Percentiles rank a stretch among this genome's conserved stretches.
Conservation (phyloP, 1,140 invertebrate species). For the Daktulosphaira vitifoliae region DNA sequence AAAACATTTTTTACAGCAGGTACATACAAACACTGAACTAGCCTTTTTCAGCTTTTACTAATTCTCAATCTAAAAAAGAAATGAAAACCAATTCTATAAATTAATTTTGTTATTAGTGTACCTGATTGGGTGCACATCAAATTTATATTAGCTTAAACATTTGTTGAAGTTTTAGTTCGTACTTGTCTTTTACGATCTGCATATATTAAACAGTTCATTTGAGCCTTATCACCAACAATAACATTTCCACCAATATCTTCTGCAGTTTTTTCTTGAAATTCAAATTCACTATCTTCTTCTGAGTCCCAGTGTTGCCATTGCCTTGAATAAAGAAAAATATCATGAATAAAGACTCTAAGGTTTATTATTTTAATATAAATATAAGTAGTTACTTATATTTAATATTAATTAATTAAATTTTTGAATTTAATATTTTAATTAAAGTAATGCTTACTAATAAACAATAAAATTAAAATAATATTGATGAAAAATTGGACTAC, state of each 20-base stretch:
- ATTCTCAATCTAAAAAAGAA: slow-evolving; percentile 29
- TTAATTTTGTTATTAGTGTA: slow-evolving; percentile 16
- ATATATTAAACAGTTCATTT: slow-evolving; percentile 29
- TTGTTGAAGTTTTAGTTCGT: slow-evolving; percentile 15
- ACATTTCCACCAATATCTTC: slow-evolving; percentile 13
- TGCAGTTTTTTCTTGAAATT: slow-evolving; percentile 1
- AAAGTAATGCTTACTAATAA: no score
- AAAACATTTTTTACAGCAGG: no score
- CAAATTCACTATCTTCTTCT: slow-evolving; percentile 25
- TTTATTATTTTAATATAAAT: no score
- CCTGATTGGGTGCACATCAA: slow-evolving; percentile 23
- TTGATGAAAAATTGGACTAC: no score
- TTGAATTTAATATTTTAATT: no score
- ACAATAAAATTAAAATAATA: no score
- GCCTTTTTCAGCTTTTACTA: background rate
- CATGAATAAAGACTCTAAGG: no score
- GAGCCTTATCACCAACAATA: slow-evolving; percentile 6
- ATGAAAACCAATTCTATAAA: slow-evolving; percentile 16
- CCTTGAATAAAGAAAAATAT: background rate
- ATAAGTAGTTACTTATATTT: no score
- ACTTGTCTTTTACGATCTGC: slow-evolving; percentile 31
- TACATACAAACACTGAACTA: no score
- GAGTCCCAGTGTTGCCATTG: slow-evolving; percentile 29
- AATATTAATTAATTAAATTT: no score
- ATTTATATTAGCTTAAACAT: slow-evolving; percentile 1